These are phyloP conservation scores for Idaea biselata DNA, from an alignment of 2,888 invertebrate species.

Conservation along the genomic window DNA sequence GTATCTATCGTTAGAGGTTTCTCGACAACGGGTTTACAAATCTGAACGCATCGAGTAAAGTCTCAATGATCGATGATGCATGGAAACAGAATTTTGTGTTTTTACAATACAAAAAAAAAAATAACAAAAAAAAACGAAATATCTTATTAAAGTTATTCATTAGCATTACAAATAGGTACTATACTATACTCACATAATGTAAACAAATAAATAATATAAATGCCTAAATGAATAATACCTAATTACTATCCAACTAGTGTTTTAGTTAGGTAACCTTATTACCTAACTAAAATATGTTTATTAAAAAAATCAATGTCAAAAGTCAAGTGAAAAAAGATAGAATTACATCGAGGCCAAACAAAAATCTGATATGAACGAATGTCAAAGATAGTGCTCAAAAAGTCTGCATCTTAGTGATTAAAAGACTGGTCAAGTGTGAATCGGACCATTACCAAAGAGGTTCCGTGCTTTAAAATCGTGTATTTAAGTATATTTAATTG, in stretches of 20 bases:
- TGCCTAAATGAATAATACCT: too few species aligned
- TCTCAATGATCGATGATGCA: neutral
- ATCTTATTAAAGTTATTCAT: too few species aligned
- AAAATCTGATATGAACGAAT: neutral
- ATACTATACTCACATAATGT: too few species aligned
- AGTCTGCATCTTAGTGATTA: neutral
- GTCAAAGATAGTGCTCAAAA: neutral
- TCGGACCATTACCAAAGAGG: neutral
- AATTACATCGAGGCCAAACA: neutral
- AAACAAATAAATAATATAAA: too few species aligned
- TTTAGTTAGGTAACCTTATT: slow-evolving; percentile 6
- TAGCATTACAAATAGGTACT: too few species aligned
- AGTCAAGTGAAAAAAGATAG: neutral
- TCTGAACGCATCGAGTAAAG: too few species aligned
- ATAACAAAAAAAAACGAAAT: too few species aligned
- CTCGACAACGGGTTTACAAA: too few species aligned
- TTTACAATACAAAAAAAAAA: too few species aligned
- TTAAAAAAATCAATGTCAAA: slow-evolving; percentile 1
- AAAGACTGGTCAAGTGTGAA: neutral
- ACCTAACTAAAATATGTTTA: slow-evolving; percentile 25
- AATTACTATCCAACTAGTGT: neutral
- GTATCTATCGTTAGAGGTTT: too few species aligned
- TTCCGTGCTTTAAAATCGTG: neutral
- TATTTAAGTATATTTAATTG: too few species aligned
- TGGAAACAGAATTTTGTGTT: too few species aligned